Evolutionary conservation across 2,113 vertebrate species (phyloP), one percentile per base, ranked within the genome.

Genomic region (Rhadina sibilatrix): DNA sequence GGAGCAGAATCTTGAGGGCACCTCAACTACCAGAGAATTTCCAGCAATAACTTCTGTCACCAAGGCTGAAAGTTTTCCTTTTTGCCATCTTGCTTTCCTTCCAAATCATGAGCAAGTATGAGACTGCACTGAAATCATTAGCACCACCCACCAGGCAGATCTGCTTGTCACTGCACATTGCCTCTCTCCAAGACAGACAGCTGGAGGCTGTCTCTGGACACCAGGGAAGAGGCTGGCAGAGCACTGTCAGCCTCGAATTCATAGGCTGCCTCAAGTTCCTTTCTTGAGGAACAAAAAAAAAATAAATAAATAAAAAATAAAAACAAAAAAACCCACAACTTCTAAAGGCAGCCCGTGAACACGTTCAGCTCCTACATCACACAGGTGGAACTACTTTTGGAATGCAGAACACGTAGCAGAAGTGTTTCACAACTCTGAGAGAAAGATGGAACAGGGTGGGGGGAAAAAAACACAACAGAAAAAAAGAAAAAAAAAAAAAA

Each of bases 111-210:
- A 85, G 92, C 72, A 90, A 88, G 63, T 47, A 53, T 18, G 76
- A 52, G 59, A 70, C 60, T 15, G 46, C 82, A 37, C 92, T 94
- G 92, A 94, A 94, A 95, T 93, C 88, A 81, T 94, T 86, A 93
- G 85, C 95, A 94, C 93, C 85, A 13, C 82, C 87, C 92, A 94
- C 93, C 2, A 65, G 72, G 85, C 85, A 93, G 80, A 90, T 70
- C 72, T 35, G 37, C 74, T 70, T 60, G 56, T 79, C 90, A 64
- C 79, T 13, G 3, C 60, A 25, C 24, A 3, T n/a, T 64, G 42
- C 10, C 37, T 56, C 24, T 23, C 59, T 88, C 84, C 61, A 49
- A 93, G 89, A 37, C 52, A 89, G 72, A 3, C 61, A 71, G 49
- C 65, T 91, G 93, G 70, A 88, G 59, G 40, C 80, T 86, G 52